Evolutionary conservation across 2,113 vertebrate species (phyloP).

Genomic region (Cricetomys ansorgei): DNA sequence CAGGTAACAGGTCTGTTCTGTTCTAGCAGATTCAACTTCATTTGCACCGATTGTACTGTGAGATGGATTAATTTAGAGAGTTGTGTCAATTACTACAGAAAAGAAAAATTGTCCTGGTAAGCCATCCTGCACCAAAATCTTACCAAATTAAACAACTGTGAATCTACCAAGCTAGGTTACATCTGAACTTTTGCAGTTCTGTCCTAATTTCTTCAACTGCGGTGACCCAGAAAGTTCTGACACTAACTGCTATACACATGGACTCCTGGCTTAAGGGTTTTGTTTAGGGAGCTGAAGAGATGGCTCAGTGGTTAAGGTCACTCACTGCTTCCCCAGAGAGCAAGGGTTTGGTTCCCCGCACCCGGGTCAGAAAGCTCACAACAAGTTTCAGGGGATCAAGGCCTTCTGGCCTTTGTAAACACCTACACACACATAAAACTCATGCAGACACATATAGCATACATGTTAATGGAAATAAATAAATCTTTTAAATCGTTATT

Average conservation of each 20-base stretch:
- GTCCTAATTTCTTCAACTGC: conserved; percentile 2
- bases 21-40: not conserved
- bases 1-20: not conserved
- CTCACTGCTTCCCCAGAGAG: not conserved
- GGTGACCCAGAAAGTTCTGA: not conserved
- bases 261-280: conserved; percentile 6
- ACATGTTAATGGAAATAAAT: not conserved
- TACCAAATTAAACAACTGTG: conserved; percentile 36
- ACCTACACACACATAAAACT: not conserved
- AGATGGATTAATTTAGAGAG: not conserved
- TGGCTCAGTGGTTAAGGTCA: not conserved
- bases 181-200: not conserved
- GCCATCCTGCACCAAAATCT: not conserved
- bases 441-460: not conserved
- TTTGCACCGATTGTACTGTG: not conserved
- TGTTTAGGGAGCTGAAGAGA: not conserved
- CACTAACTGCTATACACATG: not conserved
- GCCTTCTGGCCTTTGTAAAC: not conserved
- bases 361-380: not conserved
- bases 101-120: not conserved
- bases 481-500: not conserved
- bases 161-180: not conserved
- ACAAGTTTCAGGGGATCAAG: too few species aligned
- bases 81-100: not conserved
- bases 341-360: not conserved